Evolutionary conservation across 92 coral and sea anemone species (phyloP).

Genomic region (Epizoanthus illoricatus): DNA sequence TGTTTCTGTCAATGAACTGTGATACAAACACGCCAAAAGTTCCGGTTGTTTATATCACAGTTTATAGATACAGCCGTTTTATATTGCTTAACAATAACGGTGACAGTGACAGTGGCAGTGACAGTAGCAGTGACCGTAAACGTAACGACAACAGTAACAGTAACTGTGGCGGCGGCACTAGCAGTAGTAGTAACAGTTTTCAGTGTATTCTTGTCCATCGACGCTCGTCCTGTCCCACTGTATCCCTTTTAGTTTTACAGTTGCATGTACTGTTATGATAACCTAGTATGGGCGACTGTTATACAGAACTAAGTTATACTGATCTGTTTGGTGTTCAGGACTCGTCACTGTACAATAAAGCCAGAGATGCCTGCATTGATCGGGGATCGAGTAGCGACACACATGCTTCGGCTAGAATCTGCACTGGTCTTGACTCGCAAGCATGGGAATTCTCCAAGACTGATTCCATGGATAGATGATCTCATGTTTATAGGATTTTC

Average conservation of each 20-base stretch:
- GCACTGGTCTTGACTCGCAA: conserved; percentile 75
- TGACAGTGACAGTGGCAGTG: neutral
- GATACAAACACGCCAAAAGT: no score
- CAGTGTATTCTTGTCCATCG: neutral
- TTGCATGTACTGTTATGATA: no score
- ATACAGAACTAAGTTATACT: neutral
- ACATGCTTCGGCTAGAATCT: conserved; percentile 68
- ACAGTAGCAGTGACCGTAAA: neutral
- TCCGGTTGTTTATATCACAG: no score
- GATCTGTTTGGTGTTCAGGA: conserved; percentile 48
- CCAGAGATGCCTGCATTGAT: conserved; percentile 81
- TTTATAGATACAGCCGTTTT: no score
- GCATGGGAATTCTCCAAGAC: conserved; percentile 93
- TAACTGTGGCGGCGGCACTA: neutral
- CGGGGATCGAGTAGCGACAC: conserved; percentile 70
- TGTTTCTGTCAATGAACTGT: no score
- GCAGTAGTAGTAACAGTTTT: neutral
- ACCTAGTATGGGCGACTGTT: neutral
- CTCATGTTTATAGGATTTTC: conserved; percentile 12
- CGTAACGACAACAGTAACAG: neutral
- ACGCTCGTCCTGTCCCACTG: no score
- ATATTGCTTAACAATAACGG: no score
- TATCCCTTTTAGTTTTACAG: no score
- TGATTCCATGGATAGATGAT: conserved; percentile 76
- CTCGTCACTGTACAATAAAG: conserved; percentile 68